Base-by-base conservation (phyloP, 2,113 vertebrate genomes). In the Ceyx margarethae region DNA sequence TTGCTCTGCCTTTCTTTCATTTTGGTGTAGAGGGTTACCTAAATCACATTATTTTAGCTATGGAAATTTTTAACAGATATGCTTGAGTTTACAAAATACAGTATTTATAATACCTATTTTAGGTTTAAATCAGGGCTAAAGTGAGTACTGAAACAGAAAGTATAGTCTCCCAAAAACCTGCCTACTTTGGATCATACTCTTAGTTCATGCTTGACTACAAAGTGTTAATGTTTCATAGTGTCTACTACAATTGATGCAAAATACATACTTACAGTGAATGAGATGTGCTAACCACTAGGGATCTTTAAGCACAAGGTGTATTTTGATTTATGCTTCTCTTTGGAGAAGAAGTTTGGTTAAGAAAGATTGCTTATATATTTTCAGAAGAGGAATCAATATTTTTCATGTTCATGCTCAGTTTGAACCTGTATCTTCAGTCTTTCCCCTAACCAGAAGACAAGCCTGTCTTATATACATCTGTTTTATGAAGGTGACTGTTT, bases 1-100 rank as follows among this genome's bases (percentile, higher is more conserved):
- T 95, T 90, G 51, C 68, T 92, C 65, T 94, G 75, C n/a, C n/a
- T 69, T 85, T 50, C 48, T 18, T 86, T 91, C 19, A 64, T 19
- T 50, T 42, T 94, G 48, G 21, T 93, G 22, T 71, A 57, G 28
- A 76, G 68, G 54, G 19, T 80, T 72, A 65, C 21, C 50, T 91
- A 78, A 80, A 93, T 23, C 65, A 60, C 28, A 29, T 13, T 81
- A 33, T 92, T 95, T 87, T 56, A 94, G 62, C 11, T 64, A 31
- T 42, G 37, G 48, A 57, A 66, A 45, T 73, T 82, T 50, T 45
- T 81, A 61, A 40, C 68, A 64, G 58, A 65, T 74, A 50, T 15
- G 51, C 48, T 85, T 77, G 28, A 45, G 45, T 51, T 81, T 37
- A 58, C 66, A 61, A 77, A 43, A 37, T 48, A 25, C 16, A 21